Conservation (phyloP, 2,888 invertebrate species). For the Rambutsinella grinnellia region DNA sequence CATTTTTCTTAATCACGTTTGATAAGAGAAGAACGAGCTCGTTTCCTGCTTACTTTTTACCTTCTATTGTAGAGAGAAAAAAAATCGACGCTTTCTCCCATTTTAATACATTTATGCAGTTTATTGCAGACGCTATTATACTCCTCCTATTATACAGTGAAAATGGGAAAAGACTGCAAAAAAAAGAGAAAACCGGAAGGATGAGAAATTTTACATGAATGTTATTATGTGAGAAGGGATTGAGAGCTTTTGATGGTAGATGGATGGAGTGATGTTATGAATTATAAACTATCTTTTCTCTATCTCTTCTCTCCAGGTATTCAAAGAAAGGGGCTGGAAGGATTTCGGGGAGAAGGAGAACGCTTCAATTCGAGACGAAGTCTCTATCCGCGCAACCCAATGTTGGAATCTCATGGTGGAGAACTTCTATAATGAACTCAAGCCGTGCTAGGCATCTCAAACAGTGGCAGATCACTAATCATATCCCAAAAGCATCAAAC, state of each 20-base stretch:
- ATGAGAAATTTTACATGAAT: too few relatives aligned
- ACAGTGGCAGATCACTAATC: slow-evolving; percentile 85
- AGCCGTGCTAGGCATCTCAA: slow-evolving; percentile 77
- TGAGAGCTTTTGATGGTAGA: too few relatives aligned
- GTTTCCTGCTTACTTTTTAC: slow-evolving; percentile 12
- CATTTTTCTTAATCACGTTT: slow-evolving; percentile 28
- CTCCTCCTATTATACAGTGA: too few relatives aligned
- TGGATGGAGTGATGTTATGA: too few relatives aligned
- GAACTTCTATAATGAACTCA: slow-evolving; percentile 80
- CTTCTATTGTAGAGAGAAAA: neutral
- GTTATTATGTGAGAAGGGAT: too few relatives aligned
- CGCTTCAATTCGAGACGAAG: slow-evolving; percentile 71
- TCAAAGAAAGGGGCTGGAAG: slow-evolving; percentile 84
- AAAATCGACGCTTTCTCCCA: too few relatives aligned
- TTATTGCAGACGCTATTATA: too few relatives aligned
- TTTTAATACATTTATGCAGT: too few relatives aligned
- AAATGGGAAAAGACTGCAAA: too few relatives aligned
- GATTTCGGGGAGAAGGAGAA: slow-evolving; percentile 77
- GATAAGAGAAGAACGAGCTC: slow-evolving; percentile 1
- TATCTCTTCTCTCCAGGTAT: slow-evolving; percentile 77
- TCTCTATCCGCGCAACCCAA: slow-evolving; percentile 40
- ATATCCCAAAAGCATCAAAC: slow-evolving; percentile 86
- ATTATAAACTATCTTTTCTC: too few relatives aligned
- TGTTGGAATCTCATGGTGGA: slow-evolving; percentile 90
- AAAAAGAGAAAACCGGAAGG: too few relatives aligned